Evolutionary conservation across 2,113 vertebrate genomes (phyloP).

Genomic region (Anguilla rostrata): DNA sequence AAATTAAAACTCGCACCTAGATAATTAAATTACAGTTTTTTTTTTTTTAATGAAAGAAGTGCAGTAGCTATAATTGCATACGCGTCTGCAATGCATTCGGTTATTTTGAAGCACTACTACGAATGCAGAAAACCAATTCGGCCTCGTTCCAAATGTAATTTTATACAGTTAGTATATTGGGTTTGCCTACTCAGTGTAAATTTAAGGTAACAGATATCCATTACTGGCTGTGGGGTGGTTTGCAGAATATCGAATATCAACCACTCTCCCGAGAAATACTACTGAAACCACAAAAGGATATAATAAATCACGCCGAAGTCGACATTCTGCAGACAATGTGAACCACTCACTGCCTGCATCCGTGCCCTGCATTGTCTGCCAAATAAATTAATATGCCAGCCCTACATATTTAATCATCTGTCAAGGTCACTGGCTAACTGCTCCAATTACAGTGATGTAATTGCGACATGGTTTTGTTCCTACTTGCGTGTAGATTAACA

Average conservation of each 20-base stretch:
- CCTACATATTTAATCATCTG: background rate
- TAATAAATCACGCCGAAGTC: background rate
- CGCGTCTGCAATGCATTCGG: background rate
- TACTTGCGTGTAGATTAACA: background rate
- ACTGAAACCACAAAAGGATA: background rate
- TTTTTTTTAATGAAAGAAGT: background rate
- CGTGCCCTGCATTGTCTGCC: background rate
- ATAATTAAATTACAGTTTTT: background rate
- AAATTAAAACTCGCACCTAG: background rate
- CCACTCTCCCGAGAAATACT: background rate
- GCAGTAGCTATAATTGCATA: background rate
- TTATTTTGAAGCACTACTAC: background rate
- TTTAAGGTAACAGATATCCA: background rate
- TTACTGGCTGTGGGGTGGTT: background rate
- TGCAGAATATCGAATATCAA: background rate
- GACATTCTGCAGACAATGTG: background rate
- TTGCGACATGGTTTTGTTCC: background rate
- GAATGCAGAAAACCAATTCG: background rate
- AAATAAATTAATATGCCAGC: background rate
- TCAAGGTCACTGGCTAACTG: background rate
- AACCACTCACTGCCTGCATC: background rate
- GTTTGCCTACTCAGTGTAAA: background rate
- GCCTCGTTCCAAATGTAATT: background rate
- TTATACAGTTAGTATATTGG: background rate
- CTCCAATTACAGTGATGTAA: background rate